A percentile compares a stretch with the other conserved stretches of the same genome.
Conservation (phyloP, 1,140 invertebrate genomes). For the Lepidurus apus region DNA sequence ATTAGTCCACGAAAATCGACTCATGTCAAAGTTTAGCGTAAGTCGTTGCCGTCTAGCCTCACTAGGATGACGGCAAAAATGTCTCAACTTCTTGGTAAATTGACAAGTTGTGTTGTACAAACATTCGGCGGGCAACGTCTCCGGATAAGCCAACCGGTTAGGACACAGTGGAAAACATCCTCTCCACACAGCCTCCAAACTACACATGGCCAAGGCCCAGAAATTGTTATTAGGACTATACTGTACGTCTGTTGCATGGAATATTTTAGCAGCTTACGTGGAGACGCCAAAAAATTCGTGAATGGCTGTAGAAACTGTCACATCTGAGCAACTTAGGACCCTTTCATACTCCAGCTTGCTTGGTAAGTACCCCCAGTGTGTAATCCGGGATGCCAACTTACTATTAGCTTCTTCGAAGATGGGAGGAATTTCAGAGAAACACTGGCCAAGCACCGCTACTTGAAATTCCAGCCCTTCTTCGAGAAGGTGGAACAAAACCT, state of each 20-base stretch:
- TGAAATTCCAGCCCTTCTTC: slow-evolving; percentile 53
- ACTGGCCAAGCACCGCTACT: slow-evolving; percentile 59
- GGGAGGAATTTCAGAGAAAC: slow-evolving; percentile 52
- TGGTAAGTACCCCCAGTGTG: slow-evolving; percentile 56
- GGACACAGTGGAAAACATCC: slow-evolving; percentile 65
- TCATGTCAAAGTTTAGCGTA: neutral
- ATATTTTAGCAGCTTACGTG: slow-evolving; percentile 51
- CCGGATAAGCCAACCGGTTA: slow-evolving; percentile 64
- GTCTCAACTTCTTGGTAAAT: slow-evolving; percentile 50
- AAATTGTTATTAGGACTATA: slow-evolving; percentile 25
- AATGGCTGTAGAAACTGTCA: slow-evolving; percentile 64
- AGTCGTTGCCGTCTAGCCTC: slow-evolving; percentile 12
- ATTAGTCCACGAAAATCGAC: neutral
- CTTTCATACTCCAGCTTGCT: slow-evolving; percentile 55
- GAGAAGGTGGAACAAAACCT: slow-evolving; percentile 53
- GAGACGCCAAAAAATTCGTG: slow-evolving; percentile 73
- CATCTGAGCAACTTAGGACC: slow-evolving; percentile 52
- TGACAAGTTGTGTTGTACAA: slow-evolving; percentile 55
- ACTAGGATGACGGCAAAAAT: slow-evolving; percentile 40
- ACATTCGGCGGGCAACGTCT: slow-evolving; percentile 60
- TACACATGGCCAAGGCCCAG: slow-evolving; percentile 41
- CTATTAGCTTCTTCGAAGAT: slow-evolving; percentile 51
- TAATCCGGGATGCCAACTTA: slow-evolving; percentile 51
- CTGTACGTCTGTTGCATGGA: slow-evolving; percentile 17
- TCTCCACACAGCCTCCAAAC: slow-evolving; percentile 60